Base-by-base conservation (phyloP, 2,113 vertebrate genomes). In the Nerophis lumbriciformis region DNA sequence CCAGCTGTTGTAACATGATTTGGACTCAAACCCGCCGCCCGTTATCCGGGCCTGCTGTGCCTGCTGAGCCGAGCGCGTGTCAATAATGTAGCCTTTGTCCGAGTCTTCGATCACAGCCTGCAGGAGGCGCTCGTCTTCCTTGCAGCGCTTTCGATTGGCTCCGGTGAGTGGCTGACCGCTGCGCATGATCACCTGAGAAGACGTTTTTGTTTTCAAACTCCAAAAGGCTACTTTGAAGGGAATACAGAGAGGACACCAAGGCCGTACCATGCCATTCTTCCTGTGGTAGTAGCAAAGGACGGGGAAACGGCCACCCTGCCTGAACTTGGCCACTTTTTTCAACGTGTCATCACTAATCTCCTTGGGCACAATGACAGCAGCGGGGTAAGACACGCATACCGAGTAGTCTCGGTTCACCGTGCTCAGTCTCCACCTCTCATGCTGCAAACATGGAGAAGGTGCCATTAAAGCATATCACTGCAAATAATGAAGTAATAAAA, bases 91-190 rank as follows among this genome's bases (percentile, higher is more conserved):
- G 47, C 89, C 92, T 3, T 60, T 72, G 1, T 85, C 80, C 0
- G 81, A 90, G 9, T 77, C 61, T 0, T 70, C 84, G 53, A 88
- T 54, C 50, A 83, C 84, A 0, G 79, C 70, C 42, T 82, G 76
- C 59, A 95, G 75, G 55, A 95, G 84, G 12, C 62, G 12, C 79
- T 95, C 92, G 0, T 95, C 93, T 54, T 94, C 91, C 0, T 4
- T 76, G 70, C 93, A 93, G 15, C 89, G 90, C 64, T 87, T 91
- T 50, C 87, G 90, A 63, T 94, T 92, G 81, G 92, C 89, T 2
- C 93, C 91, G 0, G 84, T 78, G 70, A 94, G 82, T 0, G 92
- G 94, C 77, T 95, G 93, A 71, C 92, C 87, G 82, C 93, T 92
- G 61, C 91, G 90, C 65, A 95, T 82, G 74, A 95, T 90, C 4